Percentiles rank a stretch among this genome's conserved stretches.
Conservation (phyloP, 2,797 vertebrate species). For the Chrysolophus pictus region DNA sequence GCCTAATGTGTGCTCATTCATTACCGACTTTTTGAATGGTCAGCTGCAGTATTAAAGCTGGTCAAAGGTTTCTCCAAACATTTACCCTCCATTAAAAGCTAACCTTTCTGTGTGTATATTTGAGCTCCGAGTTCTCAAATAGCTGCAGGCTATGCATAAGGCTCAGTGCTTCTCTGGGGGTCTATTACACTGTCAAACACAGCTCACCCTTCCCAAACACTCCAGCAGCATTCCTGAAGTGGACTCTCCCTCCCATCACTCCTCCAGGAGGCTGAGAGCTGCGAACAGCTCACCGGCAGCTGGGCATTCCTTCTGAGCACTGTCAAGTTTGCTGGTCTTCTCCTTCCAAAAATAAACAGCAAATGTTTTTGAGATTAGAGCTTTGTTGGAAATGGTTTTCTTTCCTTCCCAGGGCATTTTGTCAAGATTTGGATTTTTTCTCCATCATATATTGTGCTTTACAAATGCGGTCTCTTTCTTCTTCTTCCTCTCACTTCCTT, state of each 20-base stretch:
- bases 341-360: slow-evolving; percentile 22
- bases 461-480: not conserved
- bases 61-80: slow-evolving; percentile 74
- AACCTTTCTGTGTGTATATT: slow-evolving; percentile 46
- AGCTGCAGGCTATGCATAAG: slow-evolving; percentile 31
- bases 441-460: not conserved
- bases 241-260: not conserved
- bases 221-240: slow-evolving; percentile 37
- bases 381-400: not conserved
- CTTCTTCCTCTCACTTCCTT: not conserved
- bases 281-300: slow-evolving; percentile 6
- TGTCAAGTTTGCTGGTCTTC: slow-evolving; percentile 66
- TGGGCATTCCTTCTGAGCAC: slow-evolving; percentile 65
- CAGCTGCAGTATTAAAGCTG: slow-evolving; percentile 59
- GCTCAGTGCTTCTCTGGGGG: slow-evolving; percentile 20
- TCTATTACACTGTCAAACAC: slow-evolving; percentile 16
- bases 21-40: slow-evolving; percentile 14
- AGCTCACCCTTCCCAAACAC: not conserved
- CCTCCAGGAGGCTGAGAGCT: not conserved
- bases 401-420: not conserved
- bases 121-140: slow-evolving; percentile 30
- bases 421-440: not conserved
- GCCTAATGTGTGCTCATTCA: slow-evolving; percentile 36
- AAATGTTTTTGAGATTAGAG: not conserved
- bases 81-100: slow-evolving; percentile 71